Evolutionary conservation across 1,140 invertebrate species (phyloP).

Genomic region (Ditylenchus dipsaci): DNA sequence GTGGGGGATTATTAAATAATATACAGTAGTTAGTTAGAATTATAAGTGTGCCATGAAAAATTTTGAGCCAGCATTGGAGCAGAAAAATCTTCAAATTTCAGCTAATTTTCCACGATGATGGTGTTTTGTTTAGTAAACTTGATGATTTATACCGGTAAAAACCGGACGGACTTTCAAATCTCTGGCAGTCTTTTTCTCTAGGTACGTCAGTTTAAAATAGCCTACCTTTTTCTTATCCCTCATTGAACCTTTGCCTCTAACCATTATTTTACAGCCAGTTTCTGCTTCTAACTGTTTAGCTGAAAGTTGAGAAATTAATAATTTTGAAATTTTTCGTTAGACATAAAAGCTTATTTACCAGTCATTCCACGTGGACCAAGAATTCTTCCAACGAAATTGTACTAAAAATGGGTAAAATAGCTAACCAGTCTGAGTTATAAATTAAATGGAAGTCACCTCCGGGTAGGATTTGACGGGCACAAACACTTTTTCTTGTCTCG

Average conservation of each 20-base stretch:
- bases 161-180: no score
- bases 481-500: slow-evolving; percentile 96
- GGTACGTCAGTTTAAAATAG: no score
- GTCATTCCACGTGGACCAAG: slow-evolving; percentile 98
- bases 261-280: slow-evolving; percentile 99
- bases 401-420: slow-evolving; percentile 69
- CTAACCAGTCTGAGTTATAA: background rate
- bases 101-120: no score
- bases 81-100: no score
- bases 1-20: no score
- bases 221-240: slow-evolving; percentile 95
- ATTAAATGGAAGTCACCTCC: slow-evolving; percentile 75
- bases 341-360: background rate
- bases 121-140: no score
- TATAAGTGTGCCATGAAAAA: no score
- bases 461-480: slow-evolving; percentile 98
- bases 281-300: slow-evolving; percentile 98
- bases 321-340: background rate
- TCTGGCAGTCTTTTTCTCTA: no score
- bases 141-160: no score
- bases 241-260: slow-evolving; percentile 97
- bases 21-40: no score
- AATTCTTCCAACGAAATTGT: slow-evolving; percentile 99
- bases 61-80: no score
- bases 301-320: background rate